Evolutionary conservation across 2,113 vertebrate genomes (phyloP).

Genomic region (Athene noctua): DNA sequence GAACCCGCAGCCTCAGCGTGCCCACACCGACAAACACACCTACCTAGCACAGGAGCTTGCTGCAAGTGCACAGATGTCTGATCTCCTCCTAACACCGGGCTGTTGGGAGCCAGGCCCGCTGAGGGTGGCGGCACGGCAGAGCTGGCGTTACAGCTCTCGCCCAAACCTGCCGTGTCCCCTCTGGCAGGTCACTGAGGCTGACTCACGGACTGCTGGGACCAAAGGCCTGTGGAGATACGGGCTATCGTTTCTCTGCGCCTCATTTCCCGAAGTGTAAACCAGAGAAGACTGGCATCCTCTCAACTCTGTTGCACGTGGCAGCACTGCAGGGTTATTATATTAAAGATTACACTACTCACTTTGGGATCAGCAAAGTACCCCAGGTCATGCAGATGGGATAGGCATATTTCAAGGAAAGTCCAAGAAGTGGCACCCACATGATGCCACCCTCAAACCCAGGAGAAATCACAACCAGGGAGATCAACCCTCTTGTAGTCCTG

Average conservation of each 20-base stretch:
- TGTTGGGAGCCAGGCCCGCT: not conserved
- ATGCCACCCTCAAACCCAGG: not conserved
- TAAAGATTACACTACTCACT: not conserved
- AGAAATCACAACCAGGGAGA: not conserved
- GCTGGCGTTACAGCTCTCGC: not conserved
- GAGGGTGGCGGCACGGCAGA: not conserved
- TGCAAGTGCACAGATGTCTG: not conserved
- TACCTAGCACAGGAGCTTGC: not conserved
- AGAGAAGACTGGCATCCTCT: not conserved
- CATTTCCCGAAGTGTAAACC: not conserved
- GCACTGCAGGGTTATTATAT: not conserved
- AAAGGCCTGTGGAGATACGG: not conserved
- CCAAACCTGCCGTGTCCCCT: not conserved
- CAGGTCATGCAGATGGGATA: rapidly evolving
- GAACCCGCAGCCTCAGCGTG: not conserved
- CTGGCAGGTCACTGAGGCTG: not conserved
- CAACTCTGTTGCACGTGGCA: not conserved
- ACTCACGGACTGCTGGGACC: not conserved
- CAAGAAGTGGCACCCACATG: not conserved
- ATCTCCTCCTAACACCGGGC: not conserved
- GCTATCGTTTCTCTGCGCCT: not conserved
- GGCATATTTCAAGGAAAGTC: not conserved
- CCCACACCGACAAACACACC: not conserved
- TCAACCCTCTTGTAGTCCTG: not conserved
- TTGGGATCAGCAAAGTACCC: not conserved